Conservation (phyloP, 2,113 vertebrate genomes). For the Platichthys stellatus region DNA sequence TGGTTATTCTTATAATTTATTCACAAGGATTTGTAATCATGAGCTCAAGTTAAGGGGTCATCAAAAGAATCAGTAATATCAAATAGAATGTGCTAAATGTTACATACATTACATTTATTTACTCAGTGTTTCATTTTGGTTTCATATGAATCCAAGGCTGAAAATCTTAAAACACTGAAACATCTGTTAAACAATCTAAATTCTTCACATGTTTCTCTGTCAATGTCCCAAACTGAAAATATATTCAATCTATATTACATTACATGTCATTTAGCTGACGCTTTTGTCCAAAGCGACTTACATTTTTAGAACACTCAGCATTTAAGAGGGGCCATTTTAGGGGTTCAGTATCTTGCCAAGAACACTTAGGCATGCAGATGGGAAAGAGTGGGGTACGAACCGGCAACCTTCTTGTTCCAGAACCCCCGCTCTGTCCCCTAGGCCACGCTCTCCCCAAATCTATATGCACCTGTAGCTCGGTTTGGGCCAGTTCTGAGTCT, state of each 20-base stretch:
- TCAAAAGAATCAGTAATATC: neutral
- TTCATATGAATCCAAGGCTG: too few species aligned
- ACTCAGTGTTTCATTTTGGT: neutral
- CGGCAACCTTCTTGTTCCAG: too few species aligned
- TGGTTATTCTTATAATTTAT: conserved; percentile 2
- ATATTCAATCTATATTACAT: conserved; percentile 38
- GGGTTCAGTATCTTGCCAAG: too few species aligned
- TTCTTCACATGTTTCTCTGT: neutral
- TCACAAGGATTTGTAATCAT: neutral
- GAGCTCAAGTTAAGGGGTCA: neutral
- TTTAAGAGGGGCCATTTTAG: too few species aligned
- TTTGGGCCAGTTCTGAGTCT: conserved; percentile 74
- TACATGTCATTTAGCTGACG: too few species aligned
- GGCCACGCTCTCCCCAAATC: too few species aligned
- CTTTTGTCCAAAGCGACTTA: too few species aligned
- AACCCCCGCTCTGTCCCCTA: too few species aligned
- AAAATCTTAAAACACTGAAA: too few species aligned
- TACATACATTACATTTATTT: neutral
- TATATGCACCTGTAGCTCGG: conserved; percentile 71
- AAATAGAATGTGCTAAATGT: neutral
- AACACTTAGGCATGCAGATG: too few species aligned
- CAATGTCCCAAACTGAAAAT: neutral
- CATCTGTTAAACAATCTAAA: neutral
- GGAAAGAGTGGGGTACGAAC: too few species aligned
- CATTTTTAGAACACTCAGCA: too few species aligned